phyloP scores from a whole-genome alignment of 1,140 invertebrate genomes.

The Doryteuthis pealeii region DNA sequence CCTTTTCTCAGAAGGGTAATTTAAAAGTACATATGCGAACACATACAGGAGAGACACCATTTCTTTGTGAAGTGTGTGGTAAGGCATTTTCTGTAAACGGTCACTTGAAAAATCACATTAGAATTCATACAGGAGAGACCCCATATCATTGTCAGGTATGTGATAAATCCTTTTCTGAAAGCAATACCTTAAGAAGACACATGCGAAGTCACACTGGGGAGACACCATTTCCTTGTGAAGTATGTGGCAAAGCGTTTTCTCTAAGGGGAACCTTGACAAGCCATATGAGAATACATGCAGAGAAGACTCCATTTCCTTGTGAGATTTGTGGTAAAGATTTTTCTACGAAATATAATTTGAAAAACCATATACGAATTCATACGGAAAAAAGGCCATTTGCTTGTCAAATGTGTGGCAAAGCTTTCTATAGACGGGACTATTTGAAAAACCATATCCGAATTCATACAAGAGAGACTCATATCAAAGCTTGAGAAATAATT shows the following conservation, averaged over 20 bases:
- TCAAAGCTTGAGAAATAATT: too few species aligned
- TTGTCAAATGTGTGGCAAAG: conserved; percentile 3
- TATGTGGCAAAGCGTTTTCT: background rate
- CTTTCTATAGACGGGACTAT: background rate
- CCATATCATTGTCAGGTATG: conserved; percentile 2
- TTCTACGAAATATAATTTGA: background rate
- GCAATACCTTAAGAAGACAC: background rate
- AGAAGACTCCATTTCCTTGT: background rate
- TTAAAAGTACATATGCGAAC: conserved; percentile 11
- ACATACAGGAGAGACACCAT: background rate
- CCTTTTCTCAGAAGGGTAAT: conserved; percentile 5
- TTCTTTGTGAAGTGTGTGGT: background rate
- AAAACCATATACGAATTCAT: conserved; percentile 1
- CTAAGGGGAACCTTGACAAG: background rate
- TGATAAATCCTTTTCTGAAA: background rate
- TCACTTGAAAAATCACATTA: background rate
- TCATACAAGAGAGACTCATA: background rate
- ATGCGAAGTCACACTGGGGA: conserved; percentile 7
- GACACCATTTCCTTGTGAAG: background rate
- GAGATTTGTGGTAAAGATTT: background rate
- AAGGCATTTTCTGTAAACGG: background rate
- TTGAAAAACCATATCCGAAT: background rate
- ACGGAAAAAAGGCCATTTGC: background rate
- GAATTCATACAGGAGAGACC: conserved; percentile 6
- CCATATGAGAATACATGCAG: conserved; percentile 6